phyloP scores from a whole-genome alignment of 2,113 vertebrate species.

The Notothenia coriiceps region DNA sequence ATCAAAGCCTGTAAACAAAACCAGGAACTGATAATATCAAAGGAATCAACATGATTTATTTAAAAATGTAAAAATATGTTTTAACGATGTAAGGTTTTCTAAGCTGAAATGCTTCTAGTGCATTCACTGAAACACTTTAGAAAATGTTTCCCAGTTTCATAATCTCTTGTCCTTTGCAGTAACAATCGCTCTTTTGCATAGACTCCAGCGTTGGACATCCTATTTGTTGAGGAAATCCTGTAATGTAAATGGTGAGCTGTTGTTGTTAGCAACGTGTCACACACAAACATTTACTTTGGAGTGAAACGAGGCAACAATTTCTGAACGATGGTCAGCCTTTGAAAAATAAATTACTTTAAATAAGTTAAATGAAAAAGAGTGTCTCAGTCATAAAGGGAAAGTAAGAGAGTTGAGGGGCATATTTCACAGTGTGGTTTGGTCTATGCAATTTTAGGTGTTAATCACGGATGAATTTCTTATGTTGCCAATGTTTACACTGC shows the following conservation, averaged over 20 bases:
- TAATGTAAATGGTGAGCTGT: conserved; percentile 10
- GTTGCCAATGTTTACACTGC: conserved; percentile 29
- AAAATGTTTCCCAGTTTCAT: conserved; percentile 24
- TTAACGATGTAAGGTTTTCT: background rate
- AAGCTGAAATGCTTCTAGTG: background rate
- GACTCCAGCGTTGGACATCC: conserved; percentile 43
- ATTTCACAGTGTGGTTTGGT: conserved; percentile 57
- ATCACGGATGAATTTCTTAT: background rate
- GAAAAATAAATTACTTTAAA: conserved; percentile 34
- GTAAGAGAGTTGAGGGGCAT: background rate
- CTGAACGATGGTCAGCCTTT: background rate
- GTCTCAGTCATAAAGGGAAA: conserved; percentile 36
- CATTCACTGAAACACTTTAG: conserved; percentile 6
- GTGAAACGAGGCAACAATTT: conserved; percentile 12
- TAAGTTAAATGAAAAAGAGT: conserved; percentile 13
- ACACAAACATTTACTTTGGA: conserved; percentile 11
- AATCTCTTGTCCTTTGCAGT: conserved; percentile 35
- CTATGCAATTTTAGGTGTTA: conserved; percentile 12
- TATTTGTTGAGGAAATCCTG: conserved; percentile 11
- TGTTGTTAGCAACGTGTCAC: background rate
- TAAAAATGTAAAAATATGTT: conserved; percentile 5
- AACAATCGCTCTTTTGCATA: conserved; percentile 67
- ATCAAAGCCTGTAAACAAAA: conserved; percentile 12
- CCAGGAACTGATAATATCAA: background rate
- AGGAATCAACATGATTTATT: background rate